A percentile compares a stretch with the other conserved stretches of the same genome.
These are phyloP conservation scores for Diabrotica balteata DNA, from an alignment of 2,888 invertebrate genomes.

Conservation along the genomic window DNA sequence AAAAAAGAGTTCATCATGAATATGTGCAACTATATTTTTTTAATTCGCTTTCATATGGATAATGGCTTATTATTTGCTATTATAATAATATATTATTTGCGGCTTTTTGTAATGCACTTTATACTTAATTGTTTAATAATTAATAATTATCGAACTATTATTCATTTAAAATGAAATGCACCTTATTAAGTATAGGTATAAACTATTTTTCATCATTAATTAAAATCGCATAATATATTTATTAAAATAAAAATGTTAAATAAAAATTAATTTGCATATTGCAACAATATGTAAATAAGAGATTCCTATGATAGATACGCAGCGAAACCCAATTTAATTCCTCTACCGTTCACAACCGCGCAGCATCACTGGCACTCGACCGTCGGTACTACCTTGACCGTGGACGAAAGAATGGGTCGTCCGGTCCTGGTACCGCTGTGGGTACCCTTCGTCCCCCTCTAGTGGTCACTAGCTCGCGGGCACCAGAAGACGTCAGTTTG, in stretches of 20 bases:
- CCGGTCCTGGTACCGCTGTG: slow-evolving; percentile 31
- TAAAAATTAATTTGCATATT: neutral
- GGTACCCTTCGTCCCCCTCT: slow-evolving; percentile 46
- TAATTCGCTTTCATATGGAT: no score
- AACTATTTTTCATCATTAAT: no score
- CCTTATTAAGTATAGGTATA: no score
- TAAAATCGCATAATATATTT: neutral
- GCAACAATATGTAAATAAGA: neutral
- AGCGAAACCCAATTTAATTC: slow-evolving; percentile 1
- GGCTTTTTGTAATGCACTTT: no score
- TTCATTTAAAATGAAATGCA: no score
- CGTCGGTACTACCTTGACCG: slow-evolving; percentile 28
- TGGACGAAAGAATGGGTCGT: slow-evolving; percentile 11
- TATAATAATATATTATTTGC: no score
- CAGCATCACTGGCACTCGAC: slow-evolving; percentile 4
- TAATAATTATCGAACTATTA: no score
- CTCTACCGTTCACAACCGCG: neutral
- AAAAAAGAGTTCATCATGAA: no score
- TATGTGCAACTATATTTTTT: no score
- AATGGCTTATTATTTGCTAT: no score
- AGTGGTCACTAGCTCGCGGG: slow-evolving; percentile 58
- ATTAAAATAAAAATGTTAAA: neutral
- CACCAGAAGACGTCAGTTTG: slow-evolving; percentile 57
- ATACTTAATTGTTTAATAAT: no score
- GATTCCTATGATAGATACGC: slow-evolving; percentile 1